phyloP scores from a whole-genome alignment of 1,140 invertebrate genomes.

The Drosophila triauraria region DNA sequence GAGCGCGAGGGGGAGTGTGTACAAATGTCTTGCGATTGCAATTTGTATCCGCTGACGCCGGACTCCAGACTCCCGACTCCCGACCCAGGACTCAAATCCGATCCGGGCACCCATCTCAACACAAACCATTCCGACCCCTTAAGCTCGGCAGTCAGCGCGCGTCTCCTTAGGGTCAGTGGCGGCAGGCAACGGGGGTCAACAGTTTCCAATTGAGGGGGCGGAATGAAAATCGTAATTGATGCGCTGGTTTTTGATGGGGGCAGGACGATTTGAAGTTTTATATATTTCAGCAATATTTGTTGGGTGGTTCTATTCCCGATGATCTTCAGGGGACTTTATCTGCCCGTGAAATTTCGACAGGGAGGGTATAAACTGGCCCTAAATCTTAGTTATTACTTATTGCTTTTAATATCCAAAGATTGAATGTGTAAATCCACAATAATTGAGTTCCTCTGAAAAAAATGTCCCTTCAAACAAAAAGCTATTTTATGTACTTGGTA shows the following conservation, averaged over 20 bases:
- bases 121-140: constrained; percentile 24
- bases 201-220: constrained; percentile 67
- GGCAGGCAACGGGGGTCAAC: constrained; percentile 44
- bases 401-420: no score
- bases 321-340: no score
- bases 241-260: constrained; percentile 32
- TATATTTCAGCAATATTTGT: neutral
- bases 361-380: no score
- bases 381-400: neutral
- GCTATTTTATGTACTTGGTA: no score
- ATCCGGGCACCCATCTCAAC: constrained; percentile 1
- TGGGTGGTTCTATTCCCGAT: neutral
- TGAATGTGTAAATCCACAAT: no score
- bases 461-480: no score
- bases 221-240: constrained; percentile 50
- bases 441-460: no score
- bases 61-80: neutral
- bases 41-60: constrained; percentile 65
- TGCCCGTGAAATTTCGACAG: no score
- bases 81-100: constrained; percentile 4
- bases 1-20: constrained; percentile 39
- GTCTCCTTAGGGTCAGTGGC: constrained; percentile 57
- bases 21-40: constrained; percentile 77
- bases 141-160: constrained; percentile 19
- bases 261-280: constrained; percentile 34